These are phyloP conservation scores for Parascotia fuliginaria DNA, from an alignment of 2,888 invertebrate species.

Conservation along the genomic window DNA sequence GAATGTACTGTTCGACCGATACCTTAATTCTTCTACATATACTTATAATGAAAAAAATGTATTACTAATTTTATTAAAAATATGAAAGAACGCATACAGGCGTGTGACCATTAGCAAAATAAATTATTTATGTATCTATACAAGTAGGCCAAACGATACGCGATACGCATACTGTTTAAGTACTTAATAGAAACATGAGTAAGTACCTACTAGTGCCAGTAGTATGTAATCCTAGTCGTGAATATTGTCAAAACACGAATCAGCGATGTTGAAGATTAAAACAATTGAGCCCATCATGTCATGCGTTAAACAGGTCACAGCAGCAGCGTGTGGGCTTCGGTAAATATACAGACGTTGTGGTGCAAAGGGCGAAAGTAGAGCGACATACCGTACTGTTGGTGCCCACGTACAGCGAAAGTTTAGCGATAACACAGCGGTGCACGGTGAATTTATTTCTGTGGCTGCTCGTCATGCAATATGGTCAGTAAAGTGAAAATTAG, in stretches of 20 bases:
- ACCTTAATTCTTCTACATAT: too few species aligned
- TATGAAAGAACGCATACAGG: not conserved
- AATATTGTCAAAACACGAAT: slow-evolving; percentile 71
- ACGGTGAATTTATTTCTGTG: too few species aligned
- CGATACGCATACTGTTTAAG: slow-evolving; percentile 19
- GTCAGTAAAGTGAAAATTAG: too few species aligned
- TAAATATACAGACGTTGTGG: slow-evolving; percentile 43
- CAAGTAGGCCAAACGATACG: slow-evolving; percentile 25
- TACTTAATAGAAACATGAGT: slow-evolving; percentile 42
- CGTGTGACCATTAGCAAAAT: not conserved
- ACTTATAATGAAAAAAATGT: too few species aligned
- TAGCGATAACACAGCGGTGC: not conserved
- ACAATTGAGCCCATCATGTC: slow-evolving; percentile 57
- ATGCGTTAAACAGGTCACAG: slow-evolving; percentile 58
- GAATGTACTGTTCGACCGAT: too few species aligned
- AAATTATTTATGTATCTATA: not conserved
- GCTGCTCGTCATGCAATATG: too few species aligned
- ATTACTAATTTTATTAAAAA: too few species aligned
- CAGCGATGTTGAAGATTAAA: slow-evolving; percentile 54
- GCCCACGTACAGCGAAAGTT: not conserved
- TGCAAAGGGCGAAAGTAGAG: slow-evolving; percentile 53
- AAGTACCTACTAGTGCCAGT: too few species aligned
- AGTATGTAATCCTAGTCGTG: slow-evolving; percentile 35
- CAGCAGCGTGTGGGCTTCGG: slow-evolving; percentile 39
- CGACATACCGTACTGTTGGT: slow-evolving; percentile 41